phyloP scores from a whole-genome alignment of 1,140 invertebrate genomes.

The Ruditapes philippinarum region DNA sequence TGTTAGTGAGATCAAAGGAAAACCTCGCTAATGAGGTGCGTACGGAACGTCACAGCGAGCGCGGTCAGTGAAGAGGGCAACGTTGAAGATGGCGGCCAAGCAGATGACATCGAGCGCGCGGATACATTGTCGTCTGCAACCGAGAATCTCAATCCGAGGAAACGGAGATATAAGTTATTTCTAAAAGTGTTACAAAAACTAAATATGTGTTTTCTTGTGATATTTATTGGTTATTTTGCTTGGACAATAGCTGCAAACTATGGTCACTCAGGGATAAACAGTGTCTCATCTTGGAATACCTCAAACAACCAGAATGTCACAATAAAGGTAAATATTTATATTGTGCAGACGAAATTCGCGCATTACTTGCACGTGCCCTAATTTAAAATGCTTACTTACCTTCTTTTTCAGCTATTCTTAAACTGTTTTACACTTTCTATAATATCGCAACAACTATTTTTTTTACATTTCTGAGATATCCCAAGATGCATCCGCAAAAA shows the following conservation, averaged over 20 bases:
- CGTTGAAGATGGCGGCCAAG: conserved; percentile 30
- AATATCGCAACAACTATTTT: too few species aligned
- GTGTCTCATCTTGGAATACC: neutral
- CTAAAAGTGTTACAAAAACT: conserved; percentile 50
- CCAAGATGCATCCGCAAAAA: too few species aligned
- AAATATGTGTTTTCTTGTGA: conserved; percentile 61
- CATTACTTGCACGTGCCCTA: too few species aligned
- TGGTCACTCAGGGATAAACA: conserved; percentile 7
- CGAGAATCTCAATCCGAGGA: neutral
- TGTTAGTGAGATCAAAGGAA: conserved; percentile 41
- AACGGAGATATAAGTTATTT: conserved; percentile 48
- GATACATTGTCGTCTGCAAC: conserved; percentile 23
- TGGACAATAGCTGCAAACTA: conserved; percentile 48
- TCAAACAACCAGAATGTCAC: neutral
- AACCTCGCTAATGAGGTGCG: conserved; percentile 49
- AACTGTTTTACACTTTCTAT: too few species aligned
- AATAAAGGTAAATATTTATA: too few species aligned
- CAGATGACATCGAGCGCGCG: conserved; percentile 50
- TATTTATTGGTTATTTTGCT: conserved; percentile 54
- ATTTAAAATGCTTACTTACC: too few species aligned
- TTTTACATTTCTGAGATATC: too few species aligned
- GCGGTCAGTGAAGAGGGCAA: conserved; percentile 6
- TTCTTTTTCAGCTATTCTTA: too few species aligned
- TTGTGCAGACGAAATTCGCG: too few species aligned
- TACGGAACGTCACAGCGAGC: conserved; percentile 15